Conservation (phyloP, 2,113 vertebrate species). For the Phalacrocorax aristotelis region DNA sequence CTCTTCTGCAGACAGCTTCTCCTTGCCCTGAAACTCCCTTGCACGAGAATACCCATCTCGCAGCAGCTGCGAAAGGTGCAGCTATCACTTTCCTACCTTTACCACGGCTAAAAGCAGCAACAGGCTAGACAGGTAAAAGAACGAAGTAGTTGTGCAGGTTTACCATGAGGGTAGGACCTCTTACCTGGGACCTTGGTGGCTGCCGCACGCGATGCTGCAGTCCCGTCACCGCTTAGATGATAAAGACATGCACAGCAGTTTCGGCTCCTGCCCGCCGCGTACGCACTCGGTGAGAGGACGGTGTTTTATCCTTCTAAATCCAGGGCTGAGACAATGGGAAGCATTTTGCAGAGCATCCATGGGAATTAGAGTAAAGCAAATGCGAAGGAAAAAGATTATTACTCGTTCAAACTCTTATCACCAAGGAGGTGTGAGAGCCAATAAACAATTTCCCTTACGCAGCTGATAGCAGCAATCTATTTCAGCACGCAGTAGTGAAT, state of each 20-base stretch:
- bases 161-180: background rate
- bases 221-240: accelerated
- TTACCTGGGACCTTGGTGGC: background rate
- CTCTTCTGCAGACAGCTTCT: background rate
- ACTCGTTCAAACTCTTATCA: background rate
- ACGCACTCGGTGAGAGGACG: accelerated
- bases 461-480: background rate
- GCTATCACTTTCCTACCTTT: background rate
- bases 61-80: background rate
- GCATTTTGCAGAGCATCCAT: background rate
- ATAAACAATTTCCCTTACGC: accelerated
- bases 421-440: accelerated
- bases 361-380: background rate
- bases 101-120: background rate
- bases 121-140: background rate
- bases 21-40: background rate
- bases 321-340: background rate
- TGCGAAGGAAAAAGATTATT: accelerated
- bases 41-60: background rate
- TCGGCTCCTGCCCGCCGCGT: background rate
- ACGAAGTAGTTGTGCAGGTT: background rate
- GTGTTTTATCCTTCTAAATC: background rate
- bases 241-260: background rate
- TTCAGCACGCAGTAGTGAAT: background rate
- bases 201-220: background rate